Conservation (phyloP, 1,140 invertebrate species). For the Cyclargus thomasi region DNA sequence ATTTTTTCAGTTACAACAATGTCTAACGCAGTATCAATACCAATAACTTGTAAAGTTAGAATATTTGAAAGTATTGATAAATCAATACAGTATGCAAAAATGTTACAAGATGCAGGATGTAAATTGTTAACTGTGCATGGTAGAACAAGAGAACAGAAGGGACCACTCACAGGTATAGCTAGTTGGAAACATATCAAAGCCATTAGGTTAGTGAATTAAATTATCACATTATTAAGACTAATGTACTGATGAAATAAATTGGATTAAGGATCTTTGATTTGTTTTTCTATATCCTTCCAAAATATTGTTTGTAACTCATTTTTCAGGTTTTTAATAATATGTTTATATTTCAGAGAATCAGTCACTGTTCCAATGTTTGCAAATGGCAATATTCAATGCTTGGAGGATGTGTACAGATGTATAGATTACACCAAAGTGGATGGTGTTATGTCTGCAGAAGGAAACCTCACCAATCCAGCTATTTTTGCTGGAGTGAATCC, state of each 20-base stretch:
- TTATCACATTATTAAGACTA: too few species aligned
- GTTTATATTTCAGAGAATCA: conserved; percentile 79
- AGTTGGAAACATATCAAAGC: conserved; percentile 95
- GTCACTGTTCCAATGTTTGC: conserved; percentile 96
- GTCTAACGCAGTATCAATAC: conserved; percentile 83
- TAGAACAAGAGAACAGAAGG: conserved; percentile 96
- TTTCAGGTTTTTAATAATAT: not conserved
- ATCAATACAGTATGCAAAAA: conserved; percentile 93
- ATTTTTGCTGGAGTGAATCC: conserved; percentile 87
- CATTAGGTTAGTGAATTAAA: conserved; percentile 81
- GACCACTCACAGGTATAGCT: conserved; percentile 93
- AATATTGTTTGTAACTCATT: too few species aligned
- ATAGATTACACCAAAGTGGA: conserved; percentile 89
- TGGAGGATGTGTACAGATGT: conserved; percentile 91
- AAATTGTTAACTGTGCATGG: conserved; percentile 96
- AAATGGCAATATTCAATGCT: conserved; percentile 97
- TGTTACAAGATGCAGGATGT: conserved; percentile 95
- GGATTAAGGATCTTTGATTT: too few species aligned
- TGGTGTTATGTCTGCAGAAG: conserved; percentile 94
- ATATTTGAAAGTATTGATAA: conserved; percentile 91
- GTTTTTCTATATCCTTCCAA: too few species aligned
- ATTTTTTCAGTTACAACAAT: conserved; percentile 81
- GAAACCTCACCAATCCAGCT: conserved; percentile 95
- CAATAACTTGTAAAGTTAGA: conserved; percentile 97
- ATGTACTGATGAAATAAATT: too few species aligned